Conservation (phyloP, 2,113 vertebrate species). For the Oriolus oriolus region DNA sequence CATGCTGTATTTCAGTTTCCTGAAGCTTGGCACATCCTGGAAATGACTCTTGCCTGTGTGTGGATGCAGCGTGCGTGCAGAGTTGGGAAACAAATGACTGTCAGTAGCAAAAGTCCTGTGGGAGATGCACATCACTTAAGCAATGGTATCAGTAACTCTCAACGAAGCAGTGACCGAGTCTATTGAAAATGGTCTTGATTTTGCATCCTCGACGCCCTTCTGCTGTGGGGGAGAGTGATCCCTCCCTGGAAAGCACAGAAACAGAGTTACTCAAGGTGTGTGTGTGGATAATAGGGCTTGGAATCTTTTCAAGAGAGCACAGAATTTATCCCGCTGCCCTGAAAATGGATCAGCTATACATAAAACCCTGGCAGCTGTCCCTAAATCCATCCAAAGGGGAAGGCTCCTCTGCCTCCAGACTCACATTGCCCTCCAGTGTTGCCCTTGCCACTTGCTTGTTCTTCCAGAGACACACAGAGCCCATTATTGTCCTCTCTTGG, state of each 20-base stretch:
- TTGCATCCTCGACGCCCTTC: not conserved
- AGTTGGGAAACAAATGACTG: not conserved
- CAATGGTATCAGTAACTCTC: not conserved
- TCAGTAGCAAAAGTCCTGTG: not conserved
- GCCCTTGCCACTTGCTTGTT: not conserved
- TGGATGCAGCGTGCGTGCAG: not conserved
- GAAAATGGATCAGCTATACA: not conserved
- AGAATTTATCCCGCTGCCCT: not conserved
- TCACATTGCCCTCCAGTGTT: accelerated
- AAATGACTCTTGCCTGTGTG: not conserved
- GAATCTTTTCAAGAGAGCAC: not conserved
- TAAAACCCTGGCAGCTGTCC: not conserved
- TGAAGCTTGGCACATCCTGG: not conserved
- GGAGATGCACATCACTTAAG: not conserved
- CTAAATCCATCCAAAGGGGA: not conserved
- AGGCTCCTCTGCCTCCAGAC: not conserved
- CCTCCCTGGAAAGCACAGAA: not conserved
- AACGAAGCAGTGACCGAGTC: not conserved
- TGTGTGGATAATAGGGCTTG: not conserved
- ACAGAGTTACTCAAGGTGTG: not conserved
- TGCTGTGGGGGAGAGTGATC: not conserved
- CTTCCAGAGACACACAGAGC: not conserved
- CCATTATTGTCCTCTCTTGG: not conserved
- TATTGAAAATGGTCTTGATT: not conserved
- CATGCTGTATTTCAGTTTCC: not conserved